phyloP scores from a whole-genome alignment of 2,888 invertebrate species.

The Galeruca laticollis region DNA sequence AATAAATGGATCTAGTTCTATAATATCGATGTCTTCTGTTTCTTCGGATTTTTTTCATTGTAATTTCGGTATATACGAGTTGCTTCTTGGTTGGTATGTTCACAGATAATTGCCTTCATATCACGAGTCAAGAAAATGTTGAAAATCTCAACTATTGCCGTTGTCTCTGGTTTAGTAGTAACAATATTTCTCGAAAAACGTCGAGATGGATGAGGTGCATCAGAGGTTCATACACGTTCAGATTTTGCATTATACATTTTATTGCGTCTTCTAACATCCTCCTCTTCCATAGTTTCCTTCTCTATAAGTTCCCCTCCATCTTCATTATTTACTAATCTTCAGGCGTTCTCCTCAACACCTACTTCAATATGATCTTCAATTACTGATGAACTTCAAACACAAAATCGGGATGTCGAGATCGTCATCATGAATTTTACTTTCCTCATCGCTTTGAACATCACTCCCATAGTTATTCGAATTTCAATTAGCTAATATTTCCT shows the following conservation, averaged over 20 bases:
- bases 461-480: no score
- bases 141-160: neutral
- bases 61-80: no score
- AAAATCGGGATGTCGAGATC: neutral
- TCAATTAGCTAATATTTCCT: no score
- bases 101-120: no score
- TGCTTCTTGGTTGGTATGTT: no score
- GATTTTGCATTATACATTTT: no score
- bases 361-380: neutral
- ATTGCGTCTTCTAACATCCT: neutral
- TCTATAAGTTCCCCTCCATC: no score
- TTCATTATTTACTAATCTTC: neutral
- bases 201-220: neutral
- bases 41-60: no score
- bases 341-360: no score
- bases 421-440: neutral
- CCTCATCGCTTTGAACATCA: neutral
- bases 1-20: no score
- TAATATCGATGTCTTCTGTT: no score
- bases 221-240: slow-evolving; percentile 2
- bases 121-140: no score
- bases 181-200: slow-evolving; percentile 18
- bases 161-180: slow-evolving; percentile 17
- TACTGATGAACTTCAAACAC: neutral
- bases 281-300: neutral